Base-by-base conservation (phyloP, 2,888 invertebrate species). In the Drosophila emarginata region DNA sequence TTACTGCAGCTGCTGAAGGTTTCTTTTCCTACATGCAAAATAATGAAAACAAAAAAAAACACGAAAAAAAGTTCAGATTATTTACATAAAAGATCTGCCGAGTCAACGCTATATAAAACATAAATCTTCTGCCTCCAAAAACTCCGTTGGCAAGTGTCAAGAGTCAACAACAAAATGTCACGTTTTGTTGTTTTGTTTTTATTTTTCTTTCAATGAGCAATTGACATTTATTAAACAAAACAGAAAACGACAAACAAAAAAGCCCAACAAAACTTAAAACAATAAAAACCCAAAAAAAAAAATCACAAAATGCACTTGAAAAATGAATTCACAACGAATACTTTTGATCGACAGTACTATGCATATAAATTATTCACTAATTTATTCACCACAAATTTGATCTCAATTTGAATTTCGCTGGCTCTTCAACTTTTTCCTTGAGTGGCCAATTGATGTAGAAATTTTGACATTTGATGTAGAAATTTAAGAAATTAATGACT, bases 161-260 rank as follows among this genome's bases (percentile, higher is more conserved):
- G 73, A 88, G 84, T 88, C 84, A 88, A 74, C 81, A 79, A 69
- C 76, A 74, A 85, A 85, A 85, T 85, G 84, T 87, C 84, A 85
- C 84, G 84, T 85, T 85, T 86, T 64, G 65, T 69, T 78, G 80
- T 83, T 76, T 80, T 78, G 74, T 58, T 64, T 69, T 67, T 45
- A n/a, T 54, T 32, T 40, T 74, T 64, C 63, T 65, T 61, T 70
- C 65, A 14, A 64, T 37, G 45, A 61, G 57, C 72, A 80, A 86
- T 86, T 78, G 88, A 76, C 88, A 88, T 84, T 84, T 84, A 80
- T 84, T 88, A 78, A 86, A 65, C 59, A 52, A 59, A 15, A 59
- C 11, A 40, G 14, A 40, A 60, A 32, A 32, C 9, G 32, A 32
- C 32, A 32, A 32, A 32, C 32, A 32, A 32, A 32, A 32, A 32